Evolutionary conservation across 2,888 invertebrate species (phyloP).

Genomic region (Limnephilus marmoratus): DNA sequence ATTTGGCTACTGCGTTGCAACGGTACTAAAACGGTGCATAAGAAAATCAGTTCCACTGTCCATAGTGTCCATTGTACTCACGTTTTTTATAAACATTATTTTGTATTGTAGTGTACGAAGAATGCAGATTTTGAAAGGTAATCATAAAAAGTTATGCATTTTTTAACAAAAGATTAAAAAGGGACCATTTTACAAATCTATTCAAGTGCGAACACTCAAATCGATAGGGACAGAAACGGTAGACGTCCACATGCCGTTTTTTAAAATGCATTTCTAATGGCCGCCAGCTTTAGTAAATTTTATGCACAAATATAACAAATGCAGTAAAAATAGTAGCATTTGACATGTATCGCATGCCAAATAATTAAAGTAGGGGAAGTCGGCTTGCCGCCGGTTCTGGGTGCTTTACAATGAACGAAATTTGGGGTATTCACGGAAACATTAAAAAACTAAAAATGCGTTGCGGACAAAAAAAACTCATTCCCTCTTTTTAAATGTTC

Average conservation of each 20-base stretch:
- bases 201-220: slow-evolving; percentile 35
- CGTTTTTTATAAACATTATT: slow-evolving; percentile 51
- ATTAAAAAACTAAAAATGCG: slow-evolving; percentile 57
- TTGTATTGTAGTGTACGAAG: slow-evolving; percentile 55
- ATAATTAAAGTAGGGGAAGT: slow-evolving; percentile 53
- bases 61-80: slow-evolving; percentile 55
- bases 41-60: slow-evolving; percentile 58
- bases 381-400: slow-evolving; percentile 50
- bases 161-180: slow-evolving; percentile 56
- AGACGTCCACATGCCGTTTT: slow-evolving; percentile 48
- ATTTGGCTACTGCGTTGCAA: slow-evolving; percentile 58
- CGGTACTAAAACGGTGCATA: slow-evolving; percentile 50
- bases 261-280: slow-evolving; percentile 54
- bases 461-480: slow-evolving; percentile 53
- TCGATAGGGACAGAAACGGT: slow-evolving; percentile 33
- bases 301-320: slow-evolving; percentile 54
- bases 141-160: slow-evolving; percentile 58
- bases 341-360: slow-evolving; percentile 61
- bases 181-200: slow-evolving; percentile 46
- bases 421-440: slow-evolving; percentile 50
- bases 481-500: slow-evolving; percentile 61
- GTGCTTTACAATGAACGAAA: slow-evolving; percentile 48
- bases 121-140: slow-evolving; percentile 62
- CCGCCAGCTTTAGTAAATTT: slow-evolving; percentile 46
- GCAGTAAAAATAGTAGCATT: slow-evolving; percentile 60